Evolutionary conservation across 2,888 invertebrate genomes (phyloP).

Genomic region (Netelia melanura): DNA sequence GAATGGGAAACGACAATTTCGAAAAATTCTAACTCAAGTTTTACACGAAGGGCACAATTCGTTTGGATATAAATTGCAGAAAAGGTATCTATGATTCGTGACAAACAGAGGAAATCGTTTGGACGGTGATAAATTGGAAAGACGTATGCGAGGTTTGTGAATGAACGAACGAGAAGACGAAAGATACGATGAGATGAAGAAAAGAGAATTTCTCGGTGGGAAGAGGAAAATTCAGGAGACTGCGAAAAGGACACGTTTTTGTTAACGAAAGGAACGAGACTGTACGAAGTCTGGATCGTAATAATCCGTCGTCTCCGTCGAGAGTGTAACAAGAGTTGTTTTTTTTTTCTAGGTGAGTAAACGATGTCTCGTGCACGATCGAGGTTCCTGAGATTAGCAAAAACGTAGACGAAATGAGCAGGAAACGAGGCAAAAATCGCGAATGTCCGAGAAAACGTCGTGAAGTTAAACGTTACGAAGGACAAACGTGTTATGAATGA

Average conservation of each 20-base stretch:
- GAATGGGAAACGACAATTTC: slow-evolving; percentile 32
- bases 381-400: not conserved
- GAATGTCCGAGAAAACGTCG: not conserved
- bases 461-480: not conserved
- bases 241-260: slow-evolving; percentile 8
- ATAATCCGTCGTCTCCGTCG: not conserved
- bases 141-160: not conserved
- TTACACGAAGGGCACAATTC: not conserved
- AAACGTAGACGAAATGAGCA: not conserved
- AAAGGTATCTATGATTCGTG: slow-evolving; percentile 1
- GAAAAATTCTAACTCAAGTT: slow-evolving; percentile 26
- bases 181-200: not conserved
- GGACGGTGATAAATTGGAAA: slow-evolving; percentile 35
- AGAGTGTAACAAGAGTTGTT: not conserved
- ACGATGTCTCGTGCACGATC: not conserved
- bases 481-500: not conserved
- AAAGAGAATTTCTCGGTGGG: not conserved
- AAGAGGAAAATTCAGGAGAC: too few relatives aligned
- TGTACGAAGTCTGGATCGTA: not conserved
- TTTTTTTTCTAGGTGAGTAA: not conserved
- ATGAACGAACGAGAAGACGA: slow-evolving; percentile 3
- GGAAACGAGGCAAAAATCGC: slow-evolving; percentile 11
- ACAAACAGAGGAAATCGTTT: slow-evolving; percentile 14
- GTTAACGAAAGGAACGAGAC: slow-evolving; percentile 2
- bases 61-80: slow-evolving; percentile 41